Percentiles rank a stretch among this genome's conserved stretches.
phyloP scores from a whole-genome alignment of 2,888 invertebrate genomes.

The Pammene aurita region DNA sequence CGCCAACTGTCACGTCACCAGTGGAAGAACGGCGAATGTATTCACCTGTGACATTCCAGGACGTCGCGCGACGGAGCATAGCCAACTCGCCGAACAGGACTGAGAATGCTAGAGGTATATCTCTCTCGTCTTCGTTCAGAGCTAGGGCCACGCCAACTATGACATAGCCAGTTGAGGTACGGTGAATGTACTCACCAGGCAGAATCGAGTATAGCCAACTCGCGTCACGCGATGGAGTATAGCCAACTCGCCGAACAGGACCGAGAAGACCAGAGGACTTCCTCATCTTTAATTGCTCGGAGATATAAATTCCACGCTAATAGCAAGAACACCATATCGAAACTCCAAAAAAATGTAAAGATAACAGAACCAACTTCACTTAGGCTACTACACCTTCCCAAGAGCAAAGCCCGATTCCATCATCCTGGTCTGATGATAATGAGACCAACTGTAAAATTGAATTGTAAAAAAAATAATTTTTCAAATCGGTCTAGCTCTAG shows the following conservation, averaged over 20 bases:
- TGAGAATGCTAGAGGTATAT: slow-evolving; percentile 64
- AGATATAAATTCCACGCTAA: too few species aligned
- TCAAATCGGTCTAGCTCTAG: too few species aligned
- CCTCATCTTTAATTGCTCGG: not conserved
- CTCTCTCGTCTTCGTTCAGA: not conserved
- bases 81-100: slow-evolving; percentile 87
- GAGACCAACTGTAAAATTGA: too few species aligned
- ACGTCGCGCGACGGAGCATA: slow-evolving; percentile 90
- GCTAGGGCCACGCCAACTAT: slow-evolving; percentile 38
- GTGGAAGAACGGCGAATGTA: slow-evolving; percentile 88
- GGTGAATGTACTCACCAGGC: slow-evolving; percentile 91
- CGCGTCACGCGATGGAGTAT: slow-evolving; percentile 90
- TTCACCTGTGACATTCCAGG: slow-evolving; percentile 93
- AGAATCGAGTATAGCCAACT: slow-evolving; percentile 94
- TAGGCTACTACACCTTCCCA: too few species aligned
- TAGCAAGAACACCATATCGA: too few species aligned
- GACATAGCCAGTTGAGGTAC: slow-evolving; percentile 83
- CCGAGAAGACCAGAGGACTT: slow-evolving; percentile 64
- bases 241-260: slow-evolving; percentile 87
- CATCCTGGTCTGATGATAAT: too few species aligned
- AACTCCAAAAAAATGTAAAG: too few species aligned
- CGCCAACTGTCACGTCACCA: slow-evolving; percentile 67
- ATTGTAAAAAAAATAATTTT: too few species aligned
- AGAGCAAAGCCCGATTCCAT: too few species aligned
- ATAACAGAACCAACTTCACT: too few species aligned